Percentiles rank a stretch among this genome's conserved stretches.
Conservation (phyloP, 2,888 invertebrate species). For the Brachynemurus nebulosus region DNA sequence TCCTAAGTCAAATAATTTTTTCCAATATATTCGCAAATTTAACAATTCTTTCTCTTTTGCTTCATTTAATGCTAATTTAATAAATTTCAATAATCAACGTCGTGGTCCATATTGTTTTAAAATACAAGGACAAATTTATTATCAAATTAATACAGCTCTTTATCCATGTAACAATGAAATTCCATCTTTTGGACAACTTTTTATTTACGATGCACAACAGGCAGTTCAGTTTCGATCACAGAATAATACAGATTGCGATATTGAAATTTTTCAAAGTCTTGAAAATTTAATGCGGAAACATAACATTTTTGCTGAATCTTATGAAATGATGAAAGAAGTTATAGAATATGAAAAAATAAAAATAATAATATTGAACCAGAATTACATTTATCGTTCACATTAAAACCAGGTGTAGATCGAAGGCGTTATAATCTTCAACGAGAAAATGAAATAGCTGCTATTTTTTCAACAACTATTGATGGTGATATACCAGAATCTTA, state of each 20-base stretch:
- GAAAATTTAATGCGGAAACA: slow-evolving; percentile 13
- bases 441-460: slow-evolving; percentile 14
- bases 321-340: no score
- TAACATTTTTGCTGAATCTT: slow-evolving; percentile 5
- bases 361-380: no score
- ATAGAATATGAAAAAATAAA: no score
- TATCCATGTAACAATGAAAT: slow-evolving; percentile 13
- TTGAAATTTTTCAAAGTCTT: no score
- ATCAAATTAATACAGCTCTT: slow-evolving; percentile 15
- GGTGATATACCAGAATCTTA: slow-evolving; percentile 16
- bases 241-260: no score
- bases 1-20: slow-evolving; percentile 13
- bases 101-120: slow-evolving; percentile 16
- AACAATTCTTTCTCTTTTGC: slow-evolving; percentile 16
- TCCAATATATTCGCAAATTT: slow-evolving; percentile 15
- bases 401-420: no score
- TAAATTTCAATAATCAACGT: slow-evolving; percentile 15
- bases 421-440: no score
- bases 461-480: slow-evolving; percentile 16
- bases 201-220: slow-evolving; percentile 15
- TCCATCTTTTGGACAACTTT: slow-evolving; percentile 14
- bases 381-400: no score
- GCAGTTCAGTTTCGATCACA: no score
- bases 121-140: slow-evolving; percentile 16
- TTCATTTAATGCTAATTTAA: slow-evolving; percentile 15